Conservation (phyloP, 2,797 vertebrate genomes). For the Coluber constrictor region DNA sequence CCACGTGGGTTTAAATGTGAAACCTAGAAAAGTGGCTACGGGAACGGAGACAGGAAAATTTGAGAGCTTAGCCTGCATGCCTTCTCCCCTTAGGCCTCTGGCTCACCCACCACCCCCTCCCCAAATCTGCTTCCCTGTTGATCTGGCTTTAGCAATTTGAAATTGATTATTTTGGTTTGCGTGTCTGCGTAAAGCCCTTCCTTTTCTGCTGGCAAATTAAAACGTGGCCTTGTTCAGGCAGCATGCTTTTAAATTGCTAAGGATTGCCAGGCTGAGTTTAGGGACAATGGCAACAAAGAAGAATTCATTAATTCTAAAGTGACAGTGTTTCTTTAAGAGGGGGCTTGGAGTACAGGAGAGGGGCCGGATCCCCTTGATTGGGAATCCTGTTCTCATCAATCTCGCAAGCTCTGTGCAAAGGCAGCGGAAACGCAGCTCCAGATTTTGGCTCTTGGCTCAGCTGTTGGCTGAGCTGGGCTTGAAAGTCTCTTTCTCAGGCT, state of each 20-base stretch:
- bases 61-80: not conserved
- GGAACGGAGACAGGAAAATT: rapidly evolving
- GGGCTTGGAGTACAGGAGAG: conserved; percentile 9
- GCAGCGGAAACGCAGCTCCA: conserved; percentile 1
- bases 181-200: conserved; percentile 8
- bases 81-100: not conserved
- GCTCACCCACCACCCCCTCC: not conserved
- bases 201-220: conserved; percentile 12
- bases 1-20: not conserved
- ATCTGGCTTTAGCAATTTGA: conserved; percentile 15
- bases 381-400: conserved; percentile 40
- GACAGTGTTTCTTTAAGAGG: conserved; percentile 38
- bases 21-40: not conserved
- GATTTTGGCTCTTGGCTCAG: not conserved
- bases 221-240: conserved; percentile 14
- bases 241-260: conserved; percentile 32
- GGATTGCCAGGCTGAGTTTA: conserved; percentile 1
- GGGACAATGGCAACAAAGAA: not conserved
- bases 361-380: conserved; percentile 23
- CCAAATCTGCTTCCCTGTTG: not conserved
- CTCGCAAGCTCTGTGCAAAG: conserved; percentile 10
- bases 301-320: conserved; percentile 30
- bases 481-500: conserved; percentile 31
- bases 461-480: not conserved
- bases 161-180: conserved; percentile 19